Percentiles rank a stretch among this genome's conserved stretches.
These are phyloP conservation scores for Tragelaphus strepsiceros DNA, from an alignment of 2,113 vertebrate species.

Conservation along the genomic window DNA sequence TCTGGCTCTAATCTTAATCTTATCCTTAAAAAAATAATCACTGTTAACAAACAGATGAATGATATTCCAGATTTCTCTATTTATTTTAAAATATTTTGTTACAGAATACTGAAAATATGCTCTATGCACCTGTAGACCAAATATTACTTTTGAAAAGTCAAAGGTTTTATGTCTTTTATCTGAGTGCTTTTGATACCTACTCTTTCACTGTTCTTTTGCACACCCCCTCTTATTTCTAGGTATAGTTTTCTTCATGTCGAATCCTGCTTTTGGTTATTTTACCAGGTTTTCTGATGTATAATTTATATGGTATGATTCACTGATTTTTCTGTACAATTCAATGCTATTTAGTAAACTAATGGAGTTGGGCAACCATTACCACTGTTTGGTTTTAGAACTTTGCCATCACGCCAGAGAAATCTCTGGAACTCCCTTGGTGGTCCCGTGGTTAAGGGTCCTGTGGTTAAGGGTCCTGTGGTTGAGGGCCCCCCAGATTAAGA, in stretches of 20 bases:
- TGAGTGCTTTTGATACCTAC: not conserved
- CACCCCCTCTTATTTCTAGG: not conserved
- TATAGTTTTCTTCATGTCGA: not conserved
- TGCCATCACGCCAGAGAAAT: not conserved
- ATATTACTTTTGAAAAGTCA: not conserved
- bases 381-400: not conserved
- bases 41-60: not conserved
- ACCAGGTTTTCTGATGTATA: not conserved
- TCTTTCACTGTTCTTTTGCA: not conserved
- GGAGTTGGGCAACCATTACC: not conserved
- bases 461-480: rapidly evolving
- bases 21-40: not conserved
- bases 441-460: rapidly evolving
- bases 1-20: not conserved
- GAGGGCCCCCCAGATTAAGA: not conserved
- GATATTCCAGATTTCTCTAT: not conserved
- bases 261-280: not conserved
- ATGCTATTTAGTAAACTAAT: not conserved
- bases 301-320: not conserved
- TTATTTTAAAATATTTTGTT: not conserved
- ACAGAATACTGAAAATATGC: not conserved
- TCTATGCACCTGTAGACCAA: not conserved
- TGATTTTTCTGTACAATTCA: not conserved
- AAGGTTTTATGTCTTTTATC: not conserved
- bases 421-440: not conserved